Evolutionary conservation across 1,140 invertebrate genomes (phyloP).

Genomic region (Papilio xuthus): DNA sequence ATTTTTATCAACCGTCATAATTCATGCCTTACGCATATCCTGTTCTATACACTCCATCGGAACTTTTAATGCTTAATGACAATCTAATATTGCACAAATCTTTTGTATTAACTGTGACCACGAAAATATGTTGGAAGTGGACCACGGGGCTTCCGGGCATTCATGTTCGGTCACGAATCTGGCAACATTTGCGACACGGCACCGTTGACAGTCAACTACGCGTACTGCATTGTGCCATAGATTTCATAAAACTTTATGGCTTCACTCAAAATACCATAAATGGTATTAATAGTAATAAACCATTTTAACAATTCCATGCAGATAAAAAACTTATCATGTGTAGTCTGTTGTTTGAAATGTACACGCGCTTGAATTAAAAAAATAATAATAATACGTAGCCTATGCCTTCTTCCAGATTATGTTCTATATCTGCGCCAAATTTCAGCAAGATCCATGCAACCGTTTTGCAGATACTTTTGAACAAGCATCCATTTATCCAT

Average conservation of each 20-base stretch:
- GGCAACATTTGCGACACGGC: slow-evolving; percentile 47
- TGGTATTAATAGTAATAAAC: slow-evolving; percentile 23
- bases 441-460: too few relatives aligned
- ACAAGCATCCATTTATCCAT: too few relatives aligned
- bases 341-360: too few relatives aligned
- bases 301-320: background rate
- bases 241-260: slow-evolving; percentile 46
- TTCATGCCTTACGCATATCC: too few relatives aligned
- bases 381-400: too few relatives aligned
- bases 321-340: background rate
- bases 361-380: too few relatives aligned
- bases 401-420: too few relatives aligned
- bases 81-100: slow-evolving; percentile 37
- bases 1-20: too few relatives aligned
- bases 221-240: slow-evolving; percentile 50
- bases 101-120: slow-evolving; percentile 48
- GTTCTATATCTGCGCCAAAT: too few relatives aligned
- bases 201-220: slow-evolving; percentile 15
- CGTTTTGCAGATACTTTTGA: too few relatives aligned
- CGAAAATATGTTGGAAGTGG: slow-evolving; percentile 57
- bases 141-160: slow-evolving; percentile 64
- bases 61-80: background rate
- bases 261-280: slow-evolving; percentile 10
- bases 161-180: slow-evolving; percentile 61
- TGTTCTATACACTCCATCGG: background rate